These are phyloP conservation scores for Pseudorhiza aurosa DNA, from an alignment of 30 jellyfish, hydroid and myxozoan species.

Conservation along the genomic window DNA sequence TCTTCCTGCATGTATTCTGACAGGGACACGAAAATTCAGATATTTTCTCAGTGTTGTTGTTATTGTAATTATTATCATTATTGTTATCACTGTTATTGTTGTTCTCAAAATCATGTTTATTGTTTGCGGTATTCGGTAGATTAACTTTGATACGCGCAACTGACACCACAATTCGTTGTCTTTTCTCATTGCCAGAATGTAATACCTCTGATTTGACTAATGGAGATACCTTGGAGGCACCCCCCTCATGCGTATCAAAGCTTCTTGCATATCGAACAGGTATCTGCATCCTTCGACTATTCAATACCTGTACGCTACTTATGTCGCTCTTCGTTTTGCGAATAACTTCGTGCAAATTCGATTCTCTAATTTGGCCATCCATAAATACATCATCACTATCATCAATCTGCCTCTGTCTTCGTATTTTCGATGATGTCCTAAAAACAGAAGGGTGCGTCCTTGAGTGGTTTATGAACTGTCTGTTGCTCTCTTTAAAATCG, in stretches of 20 bases:
- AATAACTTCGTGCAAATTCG: slow-evolving; percentile 25
- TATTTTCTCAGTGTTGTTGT: background rate
- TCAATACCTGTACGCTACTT: slow-evolving; percentile 46
- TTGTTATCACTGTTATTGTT: background rate
- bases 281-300: slow-evolving; percentile 46
- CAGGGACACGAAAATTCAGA: too few relatives aligned
- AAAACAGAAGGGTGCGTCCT: slow-evolving; percentile 10
- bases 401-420: slow-evolving; percentile 43
- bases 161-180: slow-evolving; percentile 12
- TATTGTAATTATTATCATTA: background rate
- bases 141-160: background rate
- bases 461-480: slow-evolving; percentile 20
- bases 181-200: too few relatives aligned
- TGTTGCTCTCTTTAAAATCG: slow-evolving; percentile 6
- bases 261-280: slow-evolving; percentile 54
- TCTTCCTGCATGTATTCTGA: too few relatives aligned
- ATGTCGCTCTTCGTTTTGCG: slow-evolving; percentile 76
- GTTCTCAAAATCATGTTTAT: background rate
- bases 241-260: slow-evolving; percentile 12
- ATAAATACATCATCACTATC: slow-evolving; percentile 10
- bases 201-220: too few relatives aligned
- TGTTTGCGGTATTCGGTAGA: background rate
- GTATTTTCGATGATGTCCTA: slow-evolving; percentile 38
- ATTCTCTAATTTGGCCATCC: background rate
- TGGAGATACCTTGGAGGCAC: too few relatives aligned